Conservation (phyloP, 2,113 vertebrate genomes). For the Phylloscopus whistleri region DNA sequence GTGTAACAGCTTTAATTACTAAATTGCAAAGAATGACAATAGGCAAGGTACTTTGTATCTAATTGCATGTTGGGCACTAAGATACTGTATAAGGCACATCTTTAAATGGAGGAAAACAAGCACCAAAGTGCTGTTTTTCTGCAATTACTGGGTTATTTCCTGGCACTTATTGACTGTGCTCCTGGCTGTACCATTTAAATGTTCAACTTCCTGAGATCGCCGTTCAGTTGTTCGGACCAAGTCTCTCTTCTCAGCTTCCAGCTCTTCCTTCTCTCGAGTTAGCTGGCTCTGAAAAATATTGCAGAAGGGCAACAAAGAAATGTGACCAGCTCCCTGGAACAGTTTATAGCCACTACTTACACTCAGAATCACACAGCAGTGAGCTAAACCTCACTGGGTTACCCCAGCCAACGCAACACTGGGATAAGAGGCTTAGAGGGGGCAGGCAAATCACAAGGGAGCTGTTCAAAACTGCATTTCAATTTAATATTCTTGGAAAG, state of each 20-base stretch:
- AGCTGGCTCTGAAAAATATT: constrained; percentile 76
- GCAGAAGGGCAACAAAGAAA: neutral
- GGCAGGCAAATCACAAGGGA: neutral
- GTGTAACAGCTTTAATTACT: neutral
- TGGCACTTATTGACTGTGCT: neutral
- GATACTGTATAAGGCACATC: too few species aligned
- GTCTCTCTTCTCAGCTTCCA: constrained; percentile 92
- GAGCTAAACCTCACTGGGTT: neutral
- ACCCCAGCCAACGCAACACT: neutral
- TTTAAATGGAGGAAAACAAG: neutral
- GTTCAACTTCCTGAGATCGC: constrained; percentile 86
- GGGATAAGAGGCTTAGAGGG: neutral
- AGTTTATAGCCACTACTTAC: neutral
- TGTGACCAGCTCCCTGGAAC: neutral
- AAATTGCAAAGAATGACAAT: neutral
- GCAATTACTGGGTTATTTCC: neutral
- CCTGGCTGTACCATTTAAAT: constrained; percentile 83
- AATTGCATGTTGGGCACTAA: neutral
- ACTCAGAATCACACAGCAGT: neutral
- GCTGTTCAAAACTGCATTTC: neutral
- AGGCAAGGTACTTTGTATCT: neutral
- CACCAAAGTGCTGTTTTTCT: neutral
- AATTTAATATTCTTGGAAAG: neutral
- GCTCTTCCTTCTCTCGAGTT: constrained; percentile 85
- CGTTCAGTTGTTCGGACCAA: constrained; percentile 88